phyloP scores from a whole-genome alignment of 2,797 vertebrate species.

The Carcharodon carcharias region DNA sequence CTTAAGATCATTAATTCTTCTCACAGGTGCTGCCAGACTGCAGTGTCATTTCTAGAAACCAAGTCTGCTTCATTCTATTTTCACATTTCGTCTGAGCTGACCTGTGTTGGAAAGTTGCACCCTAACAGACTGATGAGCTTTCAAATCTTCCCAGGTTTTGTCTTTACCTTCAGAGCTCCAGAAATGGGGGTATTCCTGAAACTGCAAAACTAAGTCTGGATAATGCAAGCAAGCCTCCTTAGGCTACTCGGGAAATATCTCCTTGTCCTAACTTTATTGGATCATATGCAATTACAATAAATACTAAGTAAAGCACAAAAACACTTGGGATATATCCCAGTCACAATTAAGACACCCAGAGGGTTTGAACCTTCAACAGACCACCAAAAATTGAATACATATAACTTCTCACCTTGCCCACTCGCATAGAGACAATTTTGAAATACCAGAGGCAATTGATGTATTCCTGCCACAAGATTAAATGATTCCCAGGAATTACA shows the following conservation, averaged over 20 bases:
- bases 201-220: background rate
- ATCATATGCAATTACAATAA: background rate
- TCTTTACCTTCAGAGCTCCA: background rate
- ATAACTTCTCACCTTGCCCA: background rate
- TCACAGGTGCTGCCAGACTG: background rate
- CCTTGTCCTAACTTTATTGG: background rate
- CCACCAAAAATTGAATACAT: background rate
- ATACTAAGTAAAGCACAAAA: background rate
- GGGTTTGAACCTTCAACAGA: background rate
- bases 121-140: background rate
- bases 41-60: background rate
- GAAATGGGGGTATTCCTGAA: background rate
- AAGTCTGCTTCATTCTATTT: slow-evolving; percentile 12
- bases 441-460: background rate
- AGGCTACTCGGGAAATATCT: background rate
- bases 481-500: background rate
- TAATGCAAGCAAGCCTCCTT: background rate
- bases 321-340: background rate
- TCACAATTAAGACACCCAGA: background rate
- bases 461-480: background rate
- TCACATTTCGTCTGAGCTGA: slow-evolving; percentile 13
- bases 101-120: background rate
- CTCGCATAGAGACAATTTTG: too few species aligned
- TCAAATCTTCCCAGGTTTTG: background rate
- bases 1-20: slow-evolving; percentile 14